A percentile compares a stretch with the other conserved stretches of the same genome.
Conservation (phyloP, 1,140 invertebrate species). For the Neodiprion fabricii region DNA sequence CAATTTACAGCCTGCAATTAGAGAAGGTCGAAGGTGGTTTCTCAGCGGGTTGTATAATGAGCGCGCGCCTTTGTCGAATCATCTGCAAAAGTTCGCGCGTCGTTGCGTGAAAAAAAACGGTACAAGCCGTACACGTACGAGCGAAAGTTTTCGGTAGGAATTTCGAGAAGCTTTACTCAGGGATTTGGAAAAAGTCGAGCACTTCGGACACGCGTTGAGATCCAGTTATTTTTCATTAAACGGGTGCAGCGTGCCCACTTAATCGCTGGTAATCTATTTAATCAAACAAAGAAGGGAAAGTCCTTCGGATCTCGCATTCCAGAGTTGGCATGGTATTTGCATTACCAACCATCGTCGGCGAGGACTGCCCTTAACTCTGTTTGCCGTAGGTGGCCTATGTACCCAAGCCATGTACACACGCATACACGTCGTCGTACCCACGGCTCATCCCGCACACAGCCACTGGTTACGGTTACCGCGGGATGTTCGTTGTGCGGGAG, state of each 20-base stretch:
- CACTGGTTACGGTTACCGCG: neutral
- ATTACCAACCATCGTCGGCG: constrained; percentile 34
- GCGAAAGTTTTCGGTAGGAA: no score
- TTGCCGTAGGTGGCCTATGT: no score
- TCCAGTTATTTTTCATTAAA: constrained; percentile 8
- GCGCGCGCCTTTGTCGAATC: neutral
- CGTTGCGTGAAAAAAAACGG: neutral
- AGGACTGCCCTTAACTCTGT: neutral
- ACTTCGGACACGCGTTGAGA: neutral
- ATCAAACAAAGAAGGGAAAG: constrained; percentile 43
- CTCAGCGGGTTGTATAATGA: no score
- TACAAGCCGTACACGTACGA: no score
- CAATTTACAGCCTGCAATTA: neutral
- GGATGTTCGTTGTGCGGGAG: neutral
- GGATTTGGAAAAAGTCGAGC: neutral
- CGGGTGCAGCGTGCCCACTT: constrained; percentile 24
- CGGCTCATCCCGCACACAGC: neutral
- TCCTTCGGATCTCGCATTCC: constrained; percentile 35
- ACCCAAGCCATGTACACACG: no score
- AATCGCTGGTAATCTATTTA: constrained; percentile 52
- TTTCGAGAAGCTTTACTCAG: neutral
- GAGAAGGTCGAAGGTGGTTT: neutral
- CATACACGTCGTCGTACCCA: neutral
- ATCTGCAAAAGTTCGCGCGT: neutral
- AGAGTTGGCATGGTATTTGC: constrained; percentile 46